Percentiles rank a stretch among this genome's conserved stretches.
These are phyloP conservation scores for Antitype chi DNA, from an alignment of 2,888 invertebrate species.

Conservation along the genomic window DNA sequence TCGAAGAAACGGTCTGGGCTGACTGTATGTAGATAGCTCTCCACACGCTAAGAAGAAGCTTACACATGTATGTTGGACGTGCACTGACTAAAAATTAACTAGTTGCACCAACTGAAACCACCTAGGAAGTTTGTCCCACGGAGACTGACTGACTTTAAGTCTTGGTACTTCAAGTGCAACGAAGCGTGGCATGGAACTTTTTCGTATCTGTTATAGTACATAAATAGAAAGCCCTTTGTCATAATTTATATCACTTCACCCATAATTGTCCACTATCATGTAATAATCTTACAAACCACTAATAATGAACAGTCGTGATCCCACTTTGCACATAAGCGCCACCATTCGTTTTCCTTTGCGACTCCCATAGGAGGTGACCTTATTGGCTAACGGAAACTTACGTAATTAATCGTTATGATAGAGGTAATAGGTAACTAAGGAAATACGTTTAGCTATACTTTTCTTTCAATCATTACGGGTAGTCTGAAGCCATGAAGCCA, in stretches of 20 bases:
- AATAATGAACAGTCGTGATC: slow-evolving; percentile 8
- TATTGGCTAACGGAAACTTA: slow-evolving; percentile 9
- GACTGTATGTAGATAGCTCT: too few relatives aligned
- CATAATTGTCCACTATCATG: neutral
- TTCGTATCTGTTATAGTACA: too few relatives aligned
- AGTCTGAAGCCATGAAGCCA: too few relatives aligned
- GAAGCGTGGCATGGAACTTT: too few relatives aligned
- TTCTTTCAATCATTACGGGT: neutral
- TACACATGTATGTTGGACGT: too few relatives aligned
- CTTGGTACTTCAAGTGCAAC: too few relatives aligned
- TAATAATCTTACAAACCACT: neutral
- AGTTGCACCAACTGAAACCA: too few relatives aligned
- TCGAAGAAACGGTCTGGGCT: too few relatives aligned
- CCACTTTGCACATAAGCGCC: slow-evolving; percentile 13
- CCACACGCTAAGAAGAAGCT: too few relatives aligned
- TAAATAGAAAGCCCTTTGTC: neutral
- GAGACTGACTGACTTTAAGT: too few relatives aligned
- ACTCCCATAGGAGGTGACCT: slow-evolving; percentile 26
- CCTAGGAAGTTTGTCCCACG: too few relatives aligned
- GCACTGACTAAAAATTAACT: too few relatives aligned
- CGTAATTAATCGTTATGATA: slow-evolving; percentile 22
- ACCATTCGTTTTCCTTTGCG: slow-evolving; percentile 5
- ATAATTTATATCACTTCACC: neutral
- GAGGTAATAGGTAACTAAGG: neutral
- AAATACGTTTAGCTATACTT: neutral